Percentiles rank a stretch among this genome's conserved stretches.
These are phyloP conservation scores for Heterocephalus glaber DNA, from an alignment of 2,113 vertebrate species.

Conservation along the genomic window DNA sequence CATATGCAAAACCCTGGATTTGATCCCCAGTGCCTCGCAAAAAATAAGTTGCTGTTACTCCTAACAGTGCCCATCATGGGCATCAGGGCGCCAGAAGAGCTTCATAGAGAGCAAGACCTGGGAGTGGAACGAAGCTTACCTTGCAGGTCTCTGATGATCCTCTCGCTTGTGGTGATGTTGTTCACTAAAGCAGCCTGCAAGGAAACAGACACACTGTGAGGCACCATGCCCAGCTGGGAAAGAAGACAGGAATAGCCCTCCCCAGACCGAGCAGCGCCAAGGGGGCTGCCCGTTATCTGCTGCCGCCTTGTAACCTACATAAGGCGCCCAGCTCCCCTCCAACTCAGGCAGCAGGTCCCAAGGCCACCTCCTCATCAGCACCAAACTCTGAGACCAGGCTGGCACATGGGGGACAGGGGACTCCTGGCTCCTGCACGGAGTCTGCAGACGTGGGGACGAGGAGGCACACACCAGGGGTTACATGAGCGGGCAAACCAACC, in stretches of 20 bases:
- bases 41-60: neutral
- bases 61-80: neutral
- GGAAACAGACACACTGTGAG: conserved; percentile 36
- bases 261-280: rapidly evolving
- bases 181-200: conserved; percentile 72
- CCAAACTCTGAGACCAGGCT: neutral
- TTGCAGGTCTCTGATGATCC: conserved; percentile 73
- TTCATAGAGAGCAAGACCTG: too few relatives aligned
- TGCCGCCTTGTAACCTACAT: neutral
- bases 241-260: rapidly evolving
- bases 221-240: rapidly evolving
- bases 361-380: neutral
- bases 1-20: neutral
- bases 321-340: neutral
- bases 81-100: too few relatives aligned
- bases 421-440: neutral
- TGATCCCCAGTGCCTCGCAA: neutral
- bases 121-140: conserved; percentile 52
- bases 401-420: neutral
- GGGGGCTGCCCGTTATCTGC: neutral
- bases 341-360: too few relatives aligned
- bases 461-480: neutral
- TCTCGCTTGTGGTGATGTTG: conserved; percentile 73
- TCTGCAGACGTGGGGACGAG: rapidly evolving
- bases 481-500: neutral